Evolutionary conservation across 2,888 invertebrate genomes (phyloP).

Genomic region (Coelopa pilipes): DNA sequence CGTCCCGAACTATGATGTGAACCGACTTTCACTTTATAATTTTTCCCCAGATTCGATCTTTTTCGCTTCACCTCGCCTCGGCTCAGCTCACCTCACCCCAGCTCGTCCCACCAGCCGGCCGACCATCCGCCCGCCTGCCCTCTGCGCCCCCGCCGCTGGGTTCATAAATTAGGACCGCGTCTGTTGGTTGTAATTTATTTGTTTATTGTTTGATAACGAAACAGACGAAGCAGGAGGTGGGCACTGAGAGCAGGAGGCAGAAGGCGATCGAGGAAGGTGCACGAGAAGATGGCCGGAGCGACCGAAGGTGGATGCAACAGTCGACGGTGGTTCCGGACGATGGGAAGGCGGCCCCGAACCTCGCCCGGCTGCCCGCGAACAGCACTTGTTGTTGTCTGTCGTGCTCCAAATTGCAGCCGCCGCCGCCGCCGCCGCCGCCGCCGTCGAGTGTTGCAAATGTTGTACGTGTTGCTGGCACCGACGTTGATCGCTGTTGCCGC

Average conservation of each 20-base stretch:
- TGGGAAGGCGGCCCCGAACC: too few relatives aligned
- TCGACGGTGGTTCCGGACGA: too few relatives aligned
- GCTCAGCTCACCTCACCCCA: too few relatives aligned
- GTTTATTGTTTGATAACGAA: slow-evolving; percentile 42
- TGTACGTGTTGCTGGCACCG: background rate
- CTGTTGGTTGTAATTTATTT: slow-evolving; percentile 43
- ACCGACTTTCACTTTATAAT: slow-evolving; percentile 43
- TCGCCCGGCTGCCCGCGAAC: too few relatives aligned
- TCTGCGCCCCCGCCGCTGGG: slow-evolving; percentile 17
- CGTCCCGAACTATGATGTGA: slow-evolving; percentile 40
- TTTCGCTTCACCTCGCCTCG: background rate
- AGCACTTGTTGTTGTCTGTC: too few relatives aligned
- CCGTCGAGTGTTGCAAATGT: background rate
- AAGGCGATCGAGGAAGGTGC: background rate
- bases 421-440: background rate
- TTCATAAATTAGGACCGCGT: slow-evolving; percentile 43
- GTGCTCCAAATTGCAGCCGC: background rate
- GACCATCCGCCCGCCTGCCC: too few relatives aligned
- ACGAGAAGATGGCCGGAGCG: too few relatives aligned
- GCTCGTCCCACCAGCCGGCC: too few relatives aligned
- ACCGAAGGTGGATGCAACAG: too few relatives aligned
- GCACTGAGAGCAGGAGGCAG: background rate
- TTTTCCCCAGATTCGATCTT: background rate
- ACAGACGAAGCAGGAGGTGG: slow-evolving; percentile 18
- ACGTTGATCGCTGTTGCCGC: background rate